Base-by-base conservation (phyloP, 2,888 invertebrate species). In the Brachynemurus nebulosus region DNA sequence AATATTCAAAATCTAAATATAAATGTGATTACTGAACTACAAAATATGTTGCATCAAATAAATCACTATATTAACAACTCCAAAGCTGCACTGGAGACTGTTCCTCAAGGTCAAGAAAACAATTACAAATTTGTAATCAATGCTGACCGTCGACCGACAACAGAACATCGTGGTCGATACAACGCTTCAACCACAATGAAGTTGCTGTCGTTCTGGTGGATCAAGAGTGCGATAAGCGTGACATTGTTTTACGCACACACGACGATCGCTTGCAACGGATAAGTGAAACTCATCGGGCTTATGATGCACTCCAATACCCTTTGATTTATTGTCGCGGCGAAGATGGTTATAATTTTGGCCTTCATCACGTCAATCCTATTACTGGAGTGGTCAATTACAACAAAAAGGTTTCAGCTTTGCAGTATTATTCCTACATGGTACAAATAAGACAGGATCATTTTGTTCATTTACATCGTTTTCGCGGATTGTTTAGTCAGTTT, bases 241-340 rank as follows among this genome's bases (percentile, higher is more conserved):
- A 52, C 46, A 52, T 52, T 23, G 47, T 51, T 16, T 35, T 52
- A n/a, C 45, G 46, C 36, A 18, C 20, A 21, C 47, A 49, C 45
- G 39, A 51, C 45, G 47, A 45, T 40, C 42, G 38, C 45, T 21
- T 38, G 19, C 38, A 38, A 38, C 17, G 14, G 20, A 21, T 38
- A 19, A 19, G 39, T 27, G 53, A 56, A 41, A 49, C 46, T 7
- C 55, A 55, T 27, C 46, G 53, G 23, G 50, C 53, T 16, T 57
- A 56, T 44, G 59, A 63, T 43, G 51, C 59, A 20, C 48, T 63
- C 20, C 54, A 57, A 42, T 65, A 65, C 48, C 47, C 48, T 12
- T 27, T 48, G 20, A 8, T 47, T 23, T 45, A 47, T 36, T 17
- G 18, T 2, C 14, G 23, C 16, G 48, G 45, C 6, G 18, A 47